These are phyloP conservation scores for Catostomus latipinnis DNA, from an alignment of 2,797 vertebrate species.

Conservation along the genomic window DNA sequence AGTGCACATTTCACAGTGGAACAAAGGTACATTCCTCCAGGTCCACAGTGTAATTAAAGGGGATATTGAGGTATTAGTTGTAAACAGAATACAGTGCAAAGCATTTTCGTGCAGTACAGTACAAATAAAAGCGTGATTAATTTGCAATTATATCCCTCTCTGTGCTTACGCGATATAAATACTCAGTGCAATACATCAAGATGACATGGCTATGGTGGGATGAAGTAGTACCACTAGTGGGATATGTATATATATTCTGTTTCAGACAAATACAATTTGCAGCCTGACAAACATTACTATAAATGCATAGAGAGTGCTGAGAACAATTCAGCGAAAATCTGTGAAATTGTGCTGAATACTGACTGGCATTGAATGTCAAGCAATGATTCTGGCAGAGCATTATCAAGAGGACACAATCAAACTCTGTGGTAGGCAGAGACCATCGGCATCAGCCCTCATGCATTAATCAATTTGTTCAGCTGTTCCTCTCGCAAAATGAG, in stretches of 20 bases:
- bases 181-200: background rate
- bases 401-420: constrained; percentile 3
- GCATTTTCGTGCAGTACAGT: background rate
- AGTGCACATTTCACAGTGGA: background rate
- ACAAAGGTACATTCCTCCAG: background rate
- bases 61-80: background rate
- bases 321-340: background rate
- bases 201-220: background rate
- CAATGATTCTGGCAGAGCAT: background rate
- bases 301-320: background rate
- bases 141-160: background rate
- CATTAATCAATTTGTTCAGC: constrained; percentile 13
- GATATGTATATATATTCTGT: constrained; percentile 6
- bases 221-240: background rate
- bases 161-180: background rate
- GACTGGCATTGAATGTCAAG: background rate
- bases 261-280: constrained; percentile 1
- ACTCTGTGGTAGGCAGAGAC: constrained; percentile 7
- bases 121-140: background rate
- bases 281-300: constrained; percentile 10
- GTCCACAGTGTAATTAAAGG: constrained; percentile 16
- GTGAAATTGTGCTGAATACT: background rate
- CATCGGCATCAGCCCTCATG: background rate
- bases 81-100: constrained; percentile 7
- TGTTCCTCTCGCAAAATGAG: constrained; percentile 3